Base-by-base conservation (phyloP, 2,888 invertebrate species). In the Euplagia quadripunctaria region DNA sequence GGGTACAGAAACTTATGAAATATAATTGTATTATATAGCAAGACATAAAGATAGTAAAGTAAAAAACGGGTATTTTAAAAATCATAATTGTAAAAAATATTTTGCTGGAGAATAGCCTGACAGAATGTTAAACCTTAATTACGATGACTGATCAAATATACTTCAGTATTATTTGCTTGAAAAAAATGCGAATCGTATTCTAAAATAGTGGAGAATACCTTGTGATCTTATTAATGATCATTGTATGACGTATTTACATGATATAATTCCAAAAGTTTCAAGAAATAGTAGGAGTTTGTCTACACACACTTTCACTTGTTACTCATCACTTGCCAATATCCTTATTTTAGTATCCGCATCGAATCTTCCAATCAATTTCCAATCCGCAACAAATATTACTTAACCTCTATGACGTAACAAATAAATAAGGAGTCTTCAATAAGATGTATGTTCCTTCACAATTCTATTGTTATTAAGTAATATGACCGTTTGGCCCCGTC, bases 381-480 rank as follows among this genome's bases (percentile, higher is more conserved):
- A 74, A 77, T 81, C 83, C 75, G 68, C 81, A 82, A 68, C 31
- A 65, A n/a, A 42, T 2, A 64, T 83, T 83, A 79, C 82, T 77
- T 76, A 81, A 81, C 75, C 31, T 71, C 20, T 5, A 64, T 82
- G 74, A 77, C 63, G 79, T 77, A 83, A 81, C 42, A 66, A 73
- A 71, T 68, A 79, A 82, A 72, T 73, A 75, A 75, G 61, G 69
- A 71, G 66, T 70, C 72, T 76, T 66, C 77, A 79, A 77, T 82
- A 82, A 80, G 79, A 80, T 72, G 69, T 82, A 72, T 70, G 81
- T 78, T 71, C 81, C 77, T 79, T 73, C 77, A 82, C 76, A 77
- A 78, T 82, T 79, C 76, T 79, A 82, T 85, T 85, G 84, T 82
- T 85, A 72, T 75, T 73, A 83, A 85, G 78, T 85, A 82, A 81